Conservation (phyloP, 2,113 vertebrate species). For the Aix galericulata region DNA sequence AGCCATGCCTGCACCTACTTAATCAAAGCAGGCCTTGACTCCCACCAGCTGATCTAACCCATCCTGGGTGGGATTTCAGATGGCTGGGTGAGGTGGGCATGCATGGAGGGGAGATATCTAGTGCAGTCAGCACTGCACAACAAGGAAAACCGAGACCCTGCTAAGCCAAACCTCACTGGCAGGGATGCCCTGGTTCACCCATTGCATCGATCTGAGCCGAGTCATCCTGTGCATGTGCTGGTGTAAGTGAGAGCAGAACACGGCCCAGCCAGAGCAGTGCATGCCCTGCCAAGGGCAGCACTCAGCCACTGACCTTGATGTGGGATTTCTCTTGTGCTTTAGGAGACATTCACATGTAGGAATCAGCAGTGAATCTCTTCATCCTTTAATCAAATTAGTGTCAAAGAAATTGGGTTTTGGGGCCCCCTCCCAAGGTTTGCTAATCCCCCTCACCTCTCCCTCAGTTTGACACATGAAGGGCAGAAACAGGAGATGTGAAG, state of each 20-base stretch:
- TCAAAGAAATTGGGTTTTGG: constrained; percentile 55
- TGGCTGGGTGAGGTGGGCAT: background rate
- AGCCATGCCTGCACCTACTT: background rate
- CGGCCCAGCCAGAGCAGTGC: background rate
- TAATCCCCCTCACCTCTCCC: background rate
- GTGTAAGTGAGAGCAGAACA: background rate
- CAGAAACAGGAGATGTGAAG: background rate
- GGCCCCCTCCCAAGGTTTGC: background rate
- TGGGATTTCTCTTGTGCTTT: background rate
- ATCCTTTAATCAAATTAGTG: constrained; percentile 46
- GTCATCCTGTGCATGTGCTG: background rate
- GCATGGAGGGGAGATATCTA: background rate
- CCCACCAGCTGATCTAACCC: background rate
- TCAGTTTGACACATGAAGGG: constrained; percentile 19
- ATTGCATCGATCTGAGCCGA: background rate
- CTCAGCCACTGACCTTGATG: fast-evolving
- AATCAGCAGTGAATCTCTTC: constrained; percentile 37
- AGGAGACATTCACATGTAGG: background rate
- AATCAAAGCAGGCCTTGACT: background rate
- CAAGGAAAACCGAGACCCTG: fast-evolving
- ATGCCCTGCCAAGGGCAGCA: background rate
- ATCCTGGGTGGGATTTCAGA: background rate
- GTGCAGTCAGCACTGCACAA: background rate
- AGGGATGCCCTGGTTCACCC: background rate
- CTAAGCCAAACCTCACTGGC: background rate